These are phyloP conservation scores for Dicerorhinus sumatrensis DNA, from an alignment of 2,113 vertebrate genomes.

Conservation along the genomic window DNA sequence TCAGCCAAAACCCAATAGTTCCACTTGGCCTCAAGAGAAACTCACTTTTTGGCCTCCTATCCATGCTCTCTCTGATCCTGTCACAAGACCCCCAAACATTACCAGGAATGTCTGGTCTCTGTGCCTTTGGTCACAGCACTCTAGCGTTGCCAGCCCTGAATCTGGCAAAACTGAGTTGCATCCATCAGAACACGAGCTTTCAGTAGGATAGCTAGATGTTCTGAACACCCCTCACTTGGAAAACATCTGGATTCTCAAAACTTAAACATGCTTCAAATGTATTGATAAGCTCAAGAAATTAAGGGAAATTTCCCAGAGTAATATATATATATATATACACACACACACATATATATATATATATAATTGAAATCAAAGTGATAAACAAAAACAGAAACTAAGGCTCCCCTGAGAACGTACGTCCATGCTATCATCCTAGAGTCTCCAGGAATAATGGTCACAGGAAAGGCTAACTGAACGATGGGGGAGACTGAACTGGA, in stretches of 20 bases:
- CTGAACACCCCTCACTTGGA: background rate
- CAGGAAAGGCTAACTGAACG: no score
- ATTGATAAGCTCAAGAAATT: background rate
- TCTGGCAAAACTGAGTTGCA: background rate
- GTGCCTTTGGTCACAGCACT: background rate
- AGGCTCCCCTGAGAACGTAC: background rate
- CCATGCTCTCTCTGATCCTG: background rate
- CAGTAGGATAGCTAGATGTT: background rate
- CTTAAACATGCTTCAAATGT: background rate
- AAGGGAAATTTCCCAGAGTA: background rate
- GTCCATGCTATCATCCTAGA: background rate
- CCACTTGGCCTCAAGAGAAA: background rate
- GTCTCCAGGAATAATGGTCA: background rate
- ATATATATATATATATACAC: no score
- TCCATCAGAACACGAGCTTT: background rate
- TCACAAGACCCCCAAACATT: background rate
- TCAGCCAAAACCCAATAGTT: background rate
- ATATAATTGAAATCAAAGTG: background rate
- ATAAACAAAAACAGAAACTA: background rate
- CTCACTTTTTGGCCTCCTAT: background rate
- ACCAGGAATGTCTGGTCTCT: background rate
- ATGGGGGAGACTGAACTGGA: background rate
- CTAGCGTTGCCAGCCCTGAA: background rate
- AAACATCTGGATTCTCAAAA: background rate
- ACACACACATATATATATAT: no score